Percentiles rank a stretch among this genome's conserved stretches.
phyloP scores from a whole-genome alignment of 2,888 invertebrate species.

The Carabus problematicus region DNA sequence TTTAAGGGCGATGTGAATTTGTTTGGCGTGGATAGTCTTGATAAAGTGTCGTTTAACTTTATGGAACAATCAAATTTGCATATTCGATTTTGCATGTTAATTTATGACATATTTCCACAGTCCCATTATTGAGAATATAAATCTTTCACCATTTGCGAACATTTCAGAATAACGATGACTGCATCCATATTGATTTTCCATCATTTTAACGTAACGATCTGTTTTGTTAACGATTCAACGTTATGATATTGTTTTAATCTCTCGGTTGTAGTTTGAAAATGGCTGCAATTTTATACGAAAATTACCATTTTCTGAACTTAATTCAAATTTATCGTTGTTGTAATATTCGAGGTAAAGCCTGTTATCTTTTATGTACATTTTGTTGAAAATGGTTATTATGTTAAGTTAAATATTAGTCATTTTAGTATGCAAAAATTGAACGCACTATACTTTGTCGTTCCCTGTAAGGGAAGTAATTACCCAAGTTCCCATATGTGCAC shows the following conservation, averaged over 20 bases:
- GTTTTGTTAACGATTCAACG: neutral
- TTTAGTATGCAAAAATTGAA: too few species aligned
- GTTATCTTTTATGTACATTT: too few species aligned
- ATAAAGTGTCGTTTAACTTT: neutral
- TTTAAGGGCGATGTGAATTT: too few species aligned
- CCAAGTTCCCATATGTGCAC: too few species aligned
- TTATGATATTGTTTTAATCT: constrained; percentile 10
- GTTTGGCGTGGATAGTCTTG: neutral
- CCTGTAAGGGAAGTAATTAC: too few species aligned
- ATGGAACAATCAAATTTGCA: neutral
- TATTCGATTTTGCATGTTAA: constrained; percentile 2
- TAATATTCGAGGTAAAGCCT: too few species aligned
- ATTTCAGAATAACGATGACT: constrained; percentile 33
- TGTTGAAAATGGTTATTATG: too few species aligned
- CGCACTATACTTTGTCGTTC: too few species aligned
- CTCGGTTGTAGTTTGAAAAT: neutral
- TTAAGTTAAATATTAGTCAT: too few species aligned
- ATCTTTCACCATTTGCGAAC: constrained; percentile 9
- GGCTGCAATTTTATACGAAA: too few species aligned
- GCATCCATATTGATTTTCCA: constrained; percentile 27
- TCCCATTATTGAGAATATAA: constrained; percentile 1
- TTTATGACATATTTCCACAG: neutral
- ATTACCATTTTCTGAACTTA: too few species aligned
- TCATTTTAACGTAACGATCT: constrained; percentile 25
- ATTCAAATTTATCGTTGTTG: too few species aligned